A percentile compares a stretch with the other conserved stretches of the same genome.
Evolutionary conservation across 2,888 invertebrate species (phyloP).

Genomic region (Mesorhabditis spiculigera): DNA sequence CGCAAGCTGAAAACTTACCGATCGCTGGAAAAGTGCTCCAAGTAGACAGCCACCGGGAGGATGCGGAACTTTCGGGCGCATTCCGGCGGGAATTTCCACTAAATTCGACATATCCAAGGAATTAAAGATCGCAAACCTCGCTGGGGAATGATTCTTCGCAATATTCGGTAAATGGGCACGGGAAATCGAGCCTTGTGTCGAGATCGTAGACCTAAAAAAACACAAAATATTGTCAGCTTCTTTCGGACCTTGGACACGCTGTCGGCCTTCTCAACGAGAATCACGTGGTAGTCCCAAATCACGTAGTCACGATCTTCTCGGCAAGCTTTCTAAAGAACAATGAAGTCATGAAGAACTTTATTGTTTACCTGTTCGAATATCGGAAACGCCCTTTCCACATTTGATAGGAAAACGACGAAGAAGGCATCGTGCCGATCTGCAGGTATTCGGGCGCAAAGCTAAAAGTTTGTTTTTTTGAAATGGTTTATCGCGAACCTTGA

Average conservation of each 20-base stretch:
- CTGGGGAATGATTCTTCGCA: slow-evolving; percentile 18
- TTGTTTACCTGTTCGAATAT: slow-evolving; percentile 23
- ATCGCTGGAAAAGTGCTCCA: slow-evolving; percentile 23
- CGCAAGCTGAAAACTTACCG: slow-evolving; percentile 8
- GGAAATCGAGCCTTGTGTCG: slow-evolving; percentile 24
- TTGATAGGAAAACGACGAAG: slow-evolving; percentile 30
- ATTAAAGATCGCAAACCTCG: slow-evolving; percentile 6
- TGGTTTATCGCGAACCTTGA: slow-evolving; percentile 1
- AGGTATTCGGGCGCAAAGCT: not conserved
- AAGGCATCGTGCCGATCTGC: slow-evolving; percentile 10
- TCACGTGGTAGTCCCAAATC: slow-evolving; percentile 43
- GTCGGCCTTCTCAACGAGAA: slow-evolving; percentile 17
- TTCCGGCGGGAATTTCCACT: not conserved
- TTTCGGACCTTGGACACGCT: not conserved
- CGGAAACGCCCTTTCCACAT: slow-evolving; percentile 17
- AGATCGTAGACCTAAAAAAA: slow-evolving; percentile 23
- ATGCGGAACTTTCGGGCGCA: slow-evolving; percentile 22
- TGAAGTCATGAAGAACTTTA: not conserved
- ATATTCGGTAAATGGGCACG: slow-evolving; percentile 18
- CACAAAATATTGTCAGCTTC: not conserved
- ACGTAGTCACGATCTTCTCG: slow-evolving; percentile 13
- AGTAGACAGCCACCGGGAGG: slow-evolving; percentile 16
- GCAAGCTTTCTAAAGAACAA: not conserved
- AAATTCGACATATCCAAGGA: not conserved
- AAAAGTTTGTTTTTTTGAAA: not conserved